Evolutionary conservation across 2,888 invertebrate species (phyloP).

Genomic region (Melipona beecheii): DNA sequence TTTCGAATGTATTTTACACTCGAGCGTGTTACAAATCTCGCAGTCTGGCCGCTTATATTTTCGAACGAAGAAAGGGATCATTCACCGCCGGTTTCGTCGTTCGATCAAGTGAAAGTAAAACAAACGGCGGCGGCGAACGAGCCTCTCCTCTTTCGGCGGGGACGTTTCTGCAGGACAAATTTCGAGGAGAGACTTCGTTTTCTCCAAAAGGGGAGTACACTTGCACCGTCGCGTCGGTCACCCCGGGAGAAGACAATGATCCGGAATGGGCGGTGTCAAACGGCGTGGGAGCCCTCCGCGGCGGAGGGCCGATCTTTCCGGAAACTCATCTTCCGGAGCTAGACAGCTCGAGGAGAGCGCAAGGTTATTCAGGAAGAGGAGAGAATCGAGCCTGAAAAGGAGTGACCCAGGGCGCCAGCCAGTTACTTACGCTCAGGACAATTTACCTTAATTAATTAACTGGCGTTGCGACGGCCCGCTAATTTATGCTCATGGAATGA

Average conservation of each 20-base stretch:
- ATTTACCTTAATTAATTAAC: constrained; percentile 83
- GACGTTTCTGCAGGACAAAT: constrained; percentile 10
- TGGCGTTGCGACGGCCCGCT: constrained; percentile 79
- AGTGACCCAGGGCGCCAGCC: constrained; percentile 71
- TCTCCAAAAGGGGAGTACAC: constrained; percentile 1
- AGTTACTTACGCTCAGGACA: constrained; percentile 82
- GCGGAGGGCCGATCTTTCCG: constrained; percentile 34
- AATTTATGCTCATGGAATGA: constrained; percentile 82
- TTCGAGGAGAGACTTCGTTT: background rate
- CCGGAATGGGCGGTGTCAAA: constrained; percentile 36
- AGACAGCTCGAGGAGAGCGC: constrained; percentile 56
- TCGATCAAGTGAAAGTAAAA: constrained; percentile 7
- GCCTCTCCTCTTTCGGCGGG: background rate
- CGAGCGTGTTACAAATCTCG: too few species aligned
- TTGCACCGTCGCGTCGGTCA: background rate
- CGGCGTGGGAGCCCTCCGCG: constrained; percentile 42
- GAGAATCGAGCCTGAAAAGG: constrained; percentile 27
- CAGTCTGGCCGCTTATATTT: background rate
- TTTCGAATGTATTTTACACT: too few species aligned
- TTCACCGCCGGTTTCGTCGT: background rate
- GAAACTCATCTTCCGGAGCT: constrained; percentile 61
- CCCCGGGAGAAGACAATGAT: constrained; percentile 29
- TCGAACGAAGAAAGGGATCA: background rate
- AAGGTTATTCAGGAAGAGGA: constrained; percentile 27
- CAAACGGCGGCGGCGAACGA: background rate